Evolutionary conservation across 2,797 vertebrate species (phyloP).

Genomic region (Sebastes kiyomatsui): DNA sequence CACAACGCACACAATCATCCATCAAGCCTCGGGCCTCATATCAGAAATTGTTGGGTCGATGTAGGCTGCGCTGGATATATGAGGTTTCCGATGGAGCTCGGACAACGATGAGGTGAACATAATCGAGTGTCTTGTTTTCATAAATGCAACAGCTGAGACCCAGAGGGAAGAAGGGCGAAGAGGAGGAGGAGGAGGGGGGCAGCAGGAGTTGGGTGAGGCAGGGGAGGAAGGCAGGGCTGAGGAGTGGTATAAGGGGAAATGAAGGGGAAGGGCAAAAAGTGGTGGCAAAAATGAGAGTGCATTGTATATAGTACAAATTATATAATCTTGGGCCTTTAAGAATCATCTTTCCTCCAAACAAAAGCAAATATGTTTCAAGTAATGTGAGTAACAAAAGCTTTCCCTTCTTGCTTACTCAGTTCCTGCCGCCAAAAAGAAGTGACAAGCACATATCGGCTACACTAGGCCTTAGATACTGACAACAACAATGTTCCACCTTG

Average conservation of each 20-base stretch:
- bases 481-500: neutral
- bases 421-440: neutral
- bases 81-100: conserved; percentile 56
- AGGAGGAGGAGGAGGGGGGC: neutral
- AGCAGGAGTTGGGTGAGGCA: neutral
- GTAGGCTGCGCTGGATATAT: conserved; percentile 53
- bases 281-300: neutral
- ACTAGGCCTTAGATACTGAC: neutral
- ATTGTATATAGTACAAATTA: neutral
- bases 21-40: conserved; percentile 52
- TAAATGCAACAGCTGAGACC: conserved; percentile 79
- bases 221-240: neutral
- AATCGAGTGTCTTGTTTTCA: conserved; percentile 78
- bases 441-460: neutral
- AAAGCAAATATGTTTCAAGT: neutral
- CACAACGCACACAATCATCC: conserved; percentile 41
- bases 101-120: conserved; percentile 57
- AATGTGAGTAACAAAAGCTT: neutral
- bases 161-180: neutral
- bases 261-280: neutral
- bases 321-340: neutral
- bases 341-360: neutral
- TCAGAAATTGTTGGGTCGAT: conserved; percentile 70
- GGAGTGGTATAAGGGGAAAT: neutral
- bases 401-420: too few species aligned